Percentiles rank a stretch among this genome's conserved stretches.
Conservation (phyloP, 2,113 vertebrate species). For the Anolis sagrei region DNA sequence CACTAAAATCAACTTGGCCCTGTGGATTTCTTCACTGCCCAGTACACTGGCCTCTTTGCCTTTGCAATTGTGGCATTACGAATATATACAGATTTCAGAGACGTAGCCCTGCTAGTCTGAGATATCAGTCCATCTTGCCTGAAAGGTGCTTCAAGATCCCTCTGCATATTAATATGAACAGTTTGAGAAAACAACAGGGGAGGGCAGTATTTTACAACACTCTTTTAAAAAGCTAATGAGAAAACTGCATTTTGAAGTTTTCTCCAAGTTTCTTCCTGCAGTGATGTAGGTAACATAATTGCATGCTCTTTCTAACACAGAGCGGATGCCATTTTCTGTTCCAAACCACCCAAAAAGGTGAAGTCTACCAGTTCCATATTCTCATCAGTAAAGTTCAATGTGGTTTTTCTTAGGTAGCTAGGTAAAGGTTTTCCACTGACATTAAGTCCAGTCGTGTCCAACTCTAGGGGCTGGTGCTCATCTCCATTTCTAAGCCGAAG, state of each 20-base stretch:
- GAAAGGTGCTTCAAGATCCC: too few species aligned
- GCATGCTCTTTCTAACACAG: neutral
- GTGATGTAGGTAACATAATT: neutral
- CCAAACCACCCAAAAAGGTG: neutral
- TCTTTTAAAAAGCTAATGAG: neutral
- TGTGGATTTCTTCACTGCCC: accelerated
- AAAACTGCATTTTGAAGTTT: neutral
- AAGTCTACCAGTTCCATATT: neutral
- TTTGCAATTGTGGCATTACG: neutral
- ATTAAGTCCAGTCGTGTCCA: too few species aligned
- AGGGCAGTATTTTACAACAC: constrained; percentile 30
- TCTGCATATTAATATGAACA: neutral
- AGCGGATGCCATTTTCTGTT: neutral
- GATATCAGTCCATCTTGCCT: too few species aligned
- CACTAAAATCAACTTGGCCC: neutral
- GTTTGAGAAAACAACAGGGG: accelerated
- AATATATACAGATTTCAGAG: too few species aligned
- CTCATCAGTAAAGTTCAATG: neutral
- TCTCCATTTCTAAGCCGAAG: too few species aligned
- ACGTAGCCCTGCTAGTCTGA: too few species aligned
- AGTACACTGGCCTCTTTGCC: neutral
- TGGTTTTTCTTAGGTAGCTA: neutral
- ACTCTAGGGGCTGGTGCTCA: too few species aligned
- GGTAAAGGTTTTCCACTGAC: too few species aligned
- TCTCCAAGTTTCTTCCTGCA: neutral